These are phyloP conservation scores for Hestina assimilis DNA, from an alignment of 1,140 invertebrate species.

Conservation along the genomic window DNA sequence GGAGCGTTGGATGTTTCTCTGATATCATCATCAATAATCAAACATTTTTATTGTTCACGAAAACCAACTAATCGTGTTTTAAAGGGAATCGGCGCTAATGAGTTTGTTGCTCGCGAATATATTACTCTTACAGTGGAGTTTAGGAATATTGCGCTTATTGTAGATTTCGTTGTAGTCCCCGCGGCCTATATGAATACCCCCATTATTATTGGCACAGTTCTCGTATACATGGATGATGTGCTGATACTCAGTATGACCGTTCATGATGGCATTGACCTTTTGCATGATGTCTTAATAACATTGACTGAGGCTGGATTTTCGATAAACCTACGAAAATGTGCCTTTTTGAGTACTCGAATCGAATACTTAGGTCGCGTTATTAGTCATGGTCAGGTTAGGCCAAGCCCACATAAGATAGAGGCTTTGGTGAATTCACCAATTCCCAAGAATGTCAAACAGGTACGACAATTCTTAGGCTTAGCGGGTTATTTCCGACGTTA, in stretches of 20 bases:
- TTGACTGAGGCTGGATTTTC: slow-evolving; percentile 12
- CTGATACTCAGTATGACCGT: background rate
- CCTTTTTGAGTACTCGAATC: slow-evolving; percentile 3
- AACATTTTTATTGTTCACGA: background rate
- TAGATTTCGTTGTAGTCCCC: slow-evolving; percentile 28
- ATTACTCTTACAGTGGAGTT: slow-evolving; percentile 26
- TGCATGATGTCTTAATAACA: background rate
- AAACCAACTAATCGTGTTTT: background rate
- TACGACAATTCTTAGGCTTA: too few species aligned
- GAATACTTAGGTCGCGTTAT: slow-evolving; percentile 5
- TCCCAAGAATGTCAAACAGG: too few species aligned
- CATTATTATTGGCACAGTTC: slow-evolving; percentile 25
- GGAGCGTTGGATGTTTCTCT: slow-evolving; percentile 1
- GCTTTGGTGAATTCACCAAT: too few species aligned
- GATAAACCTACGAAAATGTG: slow-evolving; percentile 13
- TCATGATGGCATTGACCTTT: background rate
- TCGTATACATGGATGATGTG: background rate
- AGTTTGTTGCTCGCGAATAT: slow-evolving; percentile 2
- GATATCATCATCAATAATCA: background rate
- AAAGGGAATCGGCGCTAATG: background rate
- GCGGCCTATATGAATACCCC: slow-evolving; percentile 16
- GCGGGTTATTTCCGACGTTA: too few species aligned
- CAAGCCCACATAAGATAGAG: too few species aligned
- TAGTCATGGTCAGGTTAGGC: background rate
- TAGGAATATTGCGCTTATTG: slow-evolving; percentile 15